These are phyloP conservation scores for Corythaixoides concolor DNA, from an alignment of 2,113 vertebrate species.

Conservation along the genomic window DNA sequence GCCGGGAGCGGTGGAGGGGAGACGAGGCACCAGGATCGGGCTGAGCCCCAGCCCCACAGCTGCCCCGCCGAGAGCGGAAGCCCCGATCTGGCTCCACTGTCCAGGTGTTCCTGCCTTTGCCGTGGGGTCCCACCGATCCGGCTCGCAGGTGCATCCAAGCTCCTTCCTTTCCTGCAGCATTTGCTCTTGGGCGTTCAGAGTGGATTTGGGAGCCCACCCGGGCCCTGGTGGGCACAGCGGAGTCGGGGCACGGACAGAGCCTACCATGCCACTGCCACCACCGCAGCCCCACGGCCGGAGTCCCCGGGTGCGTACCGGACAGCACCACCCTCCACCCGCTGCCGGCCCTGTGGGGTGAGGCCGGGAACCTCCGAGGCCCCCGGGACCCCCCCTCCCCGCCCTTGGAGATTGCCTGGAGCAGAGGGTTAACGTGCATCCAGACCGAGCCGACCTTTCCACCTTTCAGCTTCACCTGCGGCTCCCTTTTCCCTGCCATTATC, in stretches of 20 bases:
- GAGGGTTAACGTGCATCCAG: neutral
- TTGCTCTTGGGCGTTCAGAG: neutral
- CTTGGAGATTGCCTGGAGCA: neutral
- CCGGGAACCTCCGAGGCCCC: neutral
- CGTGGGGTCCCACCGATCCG: fast-evolving
- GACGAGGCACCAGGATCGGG: neutral
- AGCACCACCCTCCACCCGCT: neutral
- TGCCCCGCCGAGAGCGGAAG: neutral
- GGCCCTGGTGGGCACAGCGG: neutral
- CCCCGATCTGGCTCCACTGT: neutral
- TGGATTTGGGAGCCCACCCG: neutral
- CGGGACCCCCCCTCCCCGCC: fast-evolving
- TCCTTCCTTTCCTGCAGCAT: fast-evolving
- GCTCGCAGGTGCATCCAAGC: neutral
- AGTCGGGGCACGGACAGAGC: neutral
- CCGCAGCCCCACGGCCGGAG: neutral
- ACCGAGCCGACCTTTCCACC: neutral
- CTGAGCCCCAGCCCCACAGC: neutral
- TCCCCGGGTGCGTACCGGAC: fast-evolving
- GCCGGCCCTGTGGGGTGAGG: fast-evolving
- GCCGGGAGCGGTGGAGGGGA: fast-evolving
- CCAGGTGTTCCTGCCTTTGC: neutral
- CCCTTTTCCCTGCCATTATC: constrained; percentile 13
- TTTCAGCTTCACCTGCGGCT: constrained; percentile 26
- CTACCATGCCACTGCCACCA: fast-evolving